A percentile compares a stretch with the other conserved stretches of the same genome.
These are phyloP conservation scores for Cyclura pinguis DNA, from an alignment of 2,797 vertebrate species.

Conservation along the genomic window DNA sequence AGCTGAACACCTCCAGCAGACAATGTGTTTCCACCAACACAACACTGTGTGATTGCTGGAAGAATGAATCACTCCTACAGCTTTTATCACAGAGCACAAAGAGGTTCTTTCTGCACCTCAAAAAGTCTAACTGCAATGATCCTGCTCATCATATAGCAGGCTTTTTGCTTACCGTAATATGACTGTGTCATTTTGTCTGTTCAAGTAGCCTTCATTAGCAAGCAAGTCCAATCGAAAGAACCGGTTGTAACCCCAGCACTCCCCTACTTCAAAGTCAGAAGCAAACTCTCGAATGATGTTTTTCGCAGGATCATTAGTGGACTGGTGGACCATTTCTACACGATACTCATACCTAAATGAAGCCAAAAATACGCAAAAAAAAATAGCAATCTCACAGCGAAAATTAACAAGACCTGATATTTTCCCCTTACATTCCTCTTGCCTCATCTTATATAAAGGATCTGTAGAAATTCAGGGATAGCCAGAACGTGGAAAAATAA, in stretches of 20 bases:
- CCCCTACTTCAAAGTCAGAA: conserved; percentile 97
- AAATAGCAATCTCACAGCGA: not conserved
- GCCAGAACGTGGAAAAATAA: not conserved
- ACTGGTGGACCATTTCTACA: conserved; percentile 99
- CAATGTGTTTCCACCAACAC: not conserved
- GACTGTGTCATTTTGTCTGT: conserved; percentile 95
- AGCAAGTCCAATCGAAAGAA: conserved; percentile 97
- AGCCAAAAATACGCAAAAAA: too few relatives aligned
- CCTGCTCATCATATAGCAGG: not conserved
- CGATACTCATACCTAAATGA: conserved; percentile 93
- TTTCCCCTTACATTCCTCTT: not conserved
- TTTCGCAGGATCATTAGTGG: conserved; percentile 94
- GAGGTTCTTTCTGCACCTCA: not conserved
- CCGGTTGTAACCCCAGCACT: conserved; percentile 99
- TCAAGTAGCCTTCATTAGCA: conserved; percentile 96
- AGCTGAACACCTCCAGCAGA: not conserved
- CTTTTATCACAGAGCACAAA: not conserved
- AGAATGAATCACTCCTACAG: not conserved
- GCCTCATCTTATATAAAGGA: not conserved
- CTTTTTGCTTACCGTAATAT: conserved; percentile 89
- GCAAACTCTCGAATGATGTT: conserved; percentile 99
- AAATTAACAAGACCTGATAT: not conserved
- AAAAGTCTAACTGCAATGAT: too few relatives aligned
- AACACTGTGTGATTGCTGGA: not conserved
- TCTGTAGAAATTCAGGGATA: not conserved